Conservation (phyloP, 2,797 vertebrate species). For the Hemitrygon akajei region DNA sequence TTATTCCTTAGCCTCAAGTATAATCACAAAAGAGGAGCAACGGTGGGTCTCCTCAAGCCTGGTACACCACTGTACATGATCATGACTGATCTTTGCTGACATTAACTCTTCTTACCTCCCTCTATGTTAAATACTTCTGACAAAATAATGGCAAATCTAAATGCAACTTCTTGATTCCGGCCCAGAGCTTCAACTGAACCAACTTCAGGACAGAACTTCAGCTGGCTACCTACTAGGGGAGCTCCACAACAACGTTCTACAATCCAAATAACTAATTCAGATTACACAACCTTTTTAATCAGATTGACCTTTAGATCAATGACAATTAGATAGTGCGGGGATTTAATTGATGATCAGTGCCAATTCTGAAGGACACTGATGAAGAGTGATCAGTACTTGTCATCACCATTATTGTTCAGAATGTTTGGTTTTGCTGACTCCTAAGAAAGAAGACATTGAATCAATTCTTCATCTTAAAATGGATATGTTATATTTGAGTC, state of each 20-base stretch:
- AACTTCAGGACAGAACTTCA: not conserved
- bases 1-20: no score
- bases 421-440: slow-evolving; percentile 6
- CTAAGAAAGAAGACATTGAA: not conserved
- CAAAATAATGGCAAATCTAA: not conserved
- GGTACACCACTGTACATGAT: no score
- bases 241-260: not conserved
- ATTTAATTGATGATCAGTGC: not conserved
- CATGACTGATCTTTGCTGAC: no score
- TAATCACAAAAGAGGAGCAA: no score
- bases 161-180: not conserved
- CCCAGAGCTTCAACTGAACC: not conserved
- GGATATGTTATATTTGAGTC: slow-evolving; percentile 6
- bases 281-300: slow-evolving; percentile 28
- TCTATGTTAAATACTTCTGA: no score
- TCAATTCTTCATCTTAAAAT: slow-evolving; percentile 26
- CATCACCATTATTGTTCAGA: not conserved
- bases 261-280: not conserved
- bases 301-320: slow-evolving; percentile 21
- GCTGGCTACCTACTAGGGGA: not conserved
- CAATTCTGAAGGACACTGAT: not conserved
- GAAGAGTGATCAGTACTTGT: slow-evolving; percentile 2
- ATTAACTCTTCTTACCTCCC: no score
- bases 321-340: not conserved
- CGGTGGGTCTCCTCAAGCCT: no score